These are phyloP conservation scores for Metopia argyrocephala DNA, from an alignment of 2,888 invertebrate species.

Conservation along the genomic window DNA sequence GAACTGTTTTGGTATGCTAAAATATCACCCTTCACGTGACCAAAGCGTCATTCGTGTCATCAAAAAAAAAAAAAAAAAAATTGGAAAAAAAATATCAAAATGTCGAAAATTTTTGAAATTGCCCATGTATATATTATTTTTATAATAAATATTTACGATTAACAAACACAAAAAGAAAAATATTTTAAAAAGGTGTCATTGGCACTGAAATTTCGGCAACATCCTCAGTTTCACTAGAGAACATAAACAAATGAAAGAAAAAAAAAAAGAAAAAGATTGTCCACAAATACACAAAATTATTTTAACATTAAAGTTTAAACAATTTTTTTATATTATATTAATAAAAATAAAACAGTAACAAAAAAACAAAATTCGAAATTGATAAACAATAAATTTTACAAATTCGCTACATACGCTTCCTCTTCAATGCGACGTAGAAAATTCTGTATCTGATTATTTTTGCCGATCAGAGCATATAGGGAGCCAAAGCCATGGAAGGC, in stretches of 20 bases:
- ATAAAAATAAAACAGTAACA: neutral
- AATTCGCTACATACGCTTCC: conserved; percentile 68
- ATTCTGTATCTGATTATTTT: conserved; percentile 72
- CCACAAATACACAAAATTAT: neutral
- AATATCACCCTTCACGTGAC: too few species aligned
- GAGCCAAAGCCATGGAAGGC: conserved; percentile 73
- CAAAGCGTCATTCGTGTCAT: too few species aligned
- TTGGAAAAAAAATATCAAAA: too few species aligned
- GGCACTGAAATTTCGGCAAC: conserved; percentile 72
- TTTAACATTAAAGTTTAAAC: conserved; percentile 3
- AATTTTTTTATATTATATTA: neutral
- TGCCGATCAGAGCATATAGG: conserved; percentile 71
- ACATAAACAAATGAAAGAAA: neutral
- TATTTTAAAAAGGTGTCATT: conserved; percentile 64
- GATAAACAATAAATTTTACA: conserved; percentile 16
- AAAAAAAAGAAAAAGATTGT: conserved; percentile 20
- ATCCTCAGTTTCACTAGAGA: conserved; percentile 64
- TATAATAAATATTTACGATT: too few species aligned
- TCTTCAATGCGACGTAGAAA: conserved; percentile 71
- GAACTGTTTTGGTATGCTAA: too few species aligned
- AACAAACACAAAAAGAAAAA: neutral
- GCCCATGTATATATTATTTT: too few species aligned
- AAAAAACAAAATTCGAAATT: neutral
- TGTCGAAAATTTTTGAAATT: too few species aligned
- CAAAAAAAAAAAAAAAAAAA: too few species aligned